A percentile compares a stretch with the other conserved stretches of the same genome.
Conservation (phyloP, 2,888 invertebrate species). For the Pammene aurita region DNA sequence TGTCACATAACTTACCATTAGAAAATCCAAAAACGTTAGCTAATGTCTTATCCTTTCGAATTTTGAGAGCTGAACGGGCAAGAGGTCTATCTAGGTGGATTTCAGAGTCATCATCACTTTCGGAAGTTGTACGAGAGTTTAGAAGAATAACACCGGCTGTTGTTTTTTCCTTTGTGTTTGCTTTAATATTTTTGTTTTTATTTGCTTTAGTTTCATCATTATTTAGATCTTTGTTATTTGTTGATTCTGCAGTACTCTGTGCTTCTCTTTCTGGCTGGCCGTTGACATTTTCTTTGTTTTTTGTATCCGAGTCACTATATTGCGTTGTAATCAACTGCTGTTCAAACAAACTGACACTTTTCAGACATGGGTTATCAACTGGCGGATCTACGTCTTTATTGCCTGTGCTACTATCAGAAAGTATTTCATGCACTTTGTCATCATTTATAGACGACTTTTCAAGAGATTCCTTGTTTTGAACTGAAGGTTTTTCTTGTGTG, state of each 20-base stretch:
- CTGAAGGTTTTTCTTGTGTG: background rate
- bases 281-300: conserved; percentile 48
- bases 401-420: conserved; percentile 39
- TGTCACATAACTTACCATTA: conserved; percentile 65
- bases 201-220: conserved; percentile 29
- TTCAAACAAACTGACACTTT: conserved; percentile 67
- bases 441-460: background rate
- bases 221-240: conserved; percentile 25
- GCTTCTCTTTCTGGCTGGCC: conserved; percentile 1
- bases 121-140: conserved; percentile 61
- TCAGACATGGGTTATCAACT: conserved; percentile 63
- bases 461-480: background rate
- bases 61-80: conserved; percentile 44
- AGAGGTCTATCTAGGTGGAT: conserved; percentile 14
- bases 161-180: conserved; percentile 18
- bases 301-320: conserved; percentile 58
- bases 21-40: conserved; percentile 71
- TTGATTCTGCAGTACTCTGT: conserved; percentile 19
- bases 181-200: conserved; percentile 19
- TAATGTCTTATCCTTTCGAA: conserved; percentile 59
- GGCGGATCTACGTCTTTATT: conserved; percentile 35
- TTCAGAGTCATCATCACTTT: conserved; percentile 43
- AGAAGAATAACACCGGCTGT: conserved; percentile 53
- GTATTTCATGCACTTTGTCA: background rate
- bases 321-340: conserved; percentile 60